Base-by-base conservation (phyloP, 2,113 vertebrate genomes). In the Solea solea region DNA sequence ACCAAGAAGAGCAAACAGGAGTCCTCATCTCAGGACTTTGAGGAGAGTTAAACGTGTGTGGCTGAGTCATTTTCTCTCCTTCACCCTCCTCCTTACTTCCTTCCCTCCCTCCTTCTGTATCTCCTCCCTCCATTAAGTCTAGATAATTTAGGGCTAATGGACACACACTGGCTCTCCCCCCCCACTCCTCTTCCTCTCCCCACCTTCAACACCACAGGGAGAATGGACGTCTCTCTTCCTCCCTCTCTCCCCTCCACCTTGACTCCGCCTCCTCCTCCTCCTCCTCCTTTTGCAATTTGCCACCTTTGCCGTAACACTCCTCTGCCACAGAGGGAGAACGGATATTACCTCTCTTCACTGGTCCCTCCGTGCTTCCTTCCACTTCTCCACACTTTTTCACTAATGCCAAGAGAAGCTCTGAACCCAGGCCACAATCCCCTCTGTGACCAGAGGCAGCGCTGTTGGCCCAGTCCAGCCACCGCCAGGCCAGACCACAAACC, bases 1-100 rank as follows among this genome's bases (percentile, higher is more conserved):
- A 95, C 87, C 80, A 99, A 99, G 95, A 99, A 98, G 90, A 94
- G 94, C 93, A 99, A 98, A 95, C 86, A 92, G 92, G 97, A 98
- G 90, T 91, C 94, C 86, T 94, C 96, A 51, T 95, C 95, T 90
- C 96, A 95, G 93, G 96, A 92, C 80, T 91, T 94, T 65, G 96
- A 96, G 81, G 96, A 96, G 91, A 96, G 96, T 93, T 98, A 97
- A 95, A 92, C 86, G 59, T 79, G 66, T 60, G 48, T 69, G 77
- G 71, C 74, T 54, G 58, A 82, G 57, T 78, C 60, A 8, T 58
- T 74, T 62, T 78, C 74, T 75, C 73, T 67, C 65, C 60, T 45
- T 55, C 41, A 46, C 74, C 53, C 54, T 21, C 62, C 51, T 42
- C 55, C 55, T 62, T 39, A 53, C 39, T 55, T 52, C 69, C 55